Conservation (phyloP, 2,113 vertebrate genomes). For the Epinephelus cyanopodus region DNA sequence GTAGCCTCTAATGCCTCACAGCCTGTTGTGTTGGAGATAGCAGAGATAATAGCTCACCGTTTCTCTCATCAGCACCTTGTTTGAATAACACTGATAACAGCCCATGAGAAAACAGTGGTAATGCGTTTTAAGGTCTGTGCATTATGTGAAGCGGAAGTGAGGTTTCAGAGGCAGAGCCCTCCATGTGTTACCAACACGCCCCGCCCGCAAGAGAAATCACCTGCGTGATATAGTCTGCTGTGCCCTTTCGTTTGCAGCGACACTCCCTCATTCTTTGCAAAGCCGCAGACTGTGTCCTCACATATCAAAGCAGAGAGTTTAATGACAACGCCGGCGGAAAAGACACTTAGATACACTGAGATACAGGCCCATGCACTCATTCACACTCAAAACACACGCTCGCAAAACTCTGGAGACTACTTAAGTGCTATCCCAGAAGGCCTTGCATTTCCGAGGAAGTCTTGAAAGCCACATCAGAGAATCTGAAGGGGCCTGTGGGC, state of each 20-base stretch:
- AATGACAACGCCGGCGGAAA: slow-evolving; percentile 30
- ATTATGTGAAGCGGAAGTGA: slow-evolving; percentile 41
- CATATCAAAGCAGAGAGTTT: slow-evolving; percentile 60
- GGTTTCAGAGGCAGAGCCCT: slow-evolving; percentile 7
- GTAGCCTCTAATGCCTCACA: slow-evolving; percentile 44
- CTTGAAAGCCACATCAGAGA: slow-evolving; percentile 79
- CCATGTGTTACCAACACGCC: slow-evolving; percentile 15
- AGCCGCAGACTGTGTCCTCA: slow-evolving; percentile 35
- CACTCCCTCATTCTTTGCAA: slow-evolving; percentile 56
- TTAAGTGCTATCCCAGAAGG: slow-evolving; percentile 72
- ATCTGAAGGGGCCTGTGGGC: slow-evolving; percentile 71
- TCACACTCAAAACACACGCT: slow-evolving; percentile 52
- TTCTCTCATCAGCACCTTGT: slow-evolving; percentile 63
- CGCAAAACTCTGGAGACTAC: slow-evolving; percentile 57
- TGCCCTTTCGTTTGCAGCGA: slow-evolving; percentile 35
- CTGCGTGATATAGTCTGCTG: slow-evolving; percentile 28
- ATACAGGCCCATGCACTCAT: slow-evolving; percentile 36
- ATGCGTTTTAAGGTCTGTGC: slow-evolving; percentile 29
- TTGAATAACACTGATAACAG: slow-evolving; percentile 71
- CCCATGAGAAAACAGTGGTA: slow-evolving; percentile 63
- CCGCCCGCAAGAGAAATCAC: slow-evolving; percentile 39
- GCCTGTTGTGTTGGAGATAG: slow-evolving; percentile 47
- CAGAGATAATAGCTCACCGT: slow-evolving; percentile 57
- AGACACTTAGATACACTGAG: slow-evolving; percentile 14
- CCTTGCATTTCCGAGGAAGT: slow-evolving; percentile 73